Conservation (phyloP, 2,797 vertebrate species). For the Oryzias sinensis region DNA sequence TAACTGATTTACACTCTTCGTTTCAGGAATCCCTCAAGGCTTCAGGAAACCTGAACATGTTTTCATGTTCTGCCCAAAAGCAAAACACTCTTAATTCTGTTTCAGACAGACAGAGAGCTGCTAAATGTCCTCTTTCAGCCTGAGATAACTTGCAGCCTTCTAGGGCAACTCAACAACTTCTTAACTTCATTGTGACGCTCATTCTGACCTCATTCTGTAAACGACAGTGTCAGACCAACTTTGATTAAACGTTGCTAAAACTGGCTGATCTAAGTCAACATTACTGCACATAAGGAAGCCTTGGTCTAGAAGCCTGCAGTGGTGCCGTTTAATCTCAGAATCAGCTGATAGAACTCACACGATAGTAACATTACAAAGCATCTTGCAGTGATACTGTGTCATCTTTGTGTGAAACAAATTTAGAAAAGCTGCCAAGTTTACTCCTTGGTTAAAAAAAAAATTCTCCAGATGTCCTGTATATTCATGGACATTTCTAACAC, state of each 20-base stretch:
- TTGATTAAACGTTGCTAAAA: constrained; percentile 1
- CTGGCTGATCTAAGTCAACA: not conserved
- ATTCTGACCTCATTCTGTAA: constrained; percentile 1
- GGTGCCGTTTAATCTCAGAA: constrained; percentile 37
- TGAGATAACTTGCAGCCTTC: constrained; percentile 66
- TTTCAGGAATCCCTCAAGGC: constrained; percentile 57
- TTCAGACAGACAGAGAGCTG: constrained; percentile 67
- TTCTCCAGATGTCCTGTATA: constrained; percentile 15
- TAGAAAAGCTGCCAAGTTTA: constrained; percentile 21
- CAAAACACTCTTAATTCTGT: constrained; percentile 60
- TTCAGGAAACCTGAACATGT: constrained; percentile 53
- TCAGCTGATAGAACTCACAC: constrained; percentile 33
- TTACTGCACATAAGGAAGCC: constrained; percentile 21
- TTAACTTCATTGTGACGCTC: constrained; percentile 5
- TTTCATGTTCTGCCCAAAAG: constrained; percentile 56
- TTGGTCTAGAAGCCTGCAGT: constrained; percentile 72
- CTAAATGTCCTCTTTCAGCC: constrained; percentile 67
- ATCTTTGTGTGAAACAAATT: constrained; percentile 62
- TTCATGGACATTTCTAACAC: constrained; percentile 19
- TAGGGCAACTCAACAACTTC: constrained; percentile 44
- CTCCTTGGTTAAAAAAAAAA: too few relatives aligned
- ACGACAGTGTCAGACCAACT: not conserved
- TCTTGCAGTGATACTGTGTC: constrained; percentile 57
- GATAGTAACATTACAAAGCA: constrained; percentile 45
- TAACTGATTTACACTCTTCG: constrained; percentile 56